These are phyloP conservation scores for Irena cyanogastra DNA, from an alignment of 2,113 vertebrate genomes.

Conservation along the genomic window DNA sequence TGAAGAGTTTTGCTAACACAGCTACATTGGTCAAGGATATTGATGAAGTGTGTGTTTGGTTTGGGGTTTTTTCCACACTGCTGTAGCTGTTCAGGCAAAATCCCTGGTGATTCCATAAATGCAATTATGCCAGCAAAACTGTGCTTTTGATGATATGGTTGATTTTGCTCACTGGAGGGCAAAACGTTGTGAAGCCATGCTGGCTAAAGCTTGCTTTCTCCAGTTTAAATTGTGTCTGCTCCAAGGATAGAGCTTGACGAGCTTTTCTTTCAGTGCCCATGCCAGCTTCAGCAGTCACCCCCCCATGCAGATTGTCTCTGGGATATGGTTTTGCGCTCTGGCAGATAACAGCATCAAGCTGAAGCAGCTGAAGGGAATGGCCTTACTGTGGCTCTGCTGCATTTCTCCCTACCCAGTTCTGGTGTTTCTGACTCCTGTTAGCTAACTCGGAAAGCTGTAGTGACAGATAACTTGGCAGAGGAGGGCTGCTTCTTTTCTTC, in stretches of 20 bases:
- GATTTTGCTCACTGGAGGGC: conserved; percentile 52
- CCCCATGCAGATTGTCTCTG: background rate
- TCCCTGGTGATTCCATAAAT: background rate
- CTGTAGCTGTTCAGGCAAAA: conserved; percentile 14
- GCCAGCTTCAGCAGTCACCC: background rate
- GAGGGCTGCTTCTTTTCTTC: background rate
- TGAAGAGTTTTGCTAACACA: background rate
- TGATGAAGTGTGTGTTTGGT: background rate
- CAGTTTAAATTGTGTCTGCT: conserved; percentile 21
- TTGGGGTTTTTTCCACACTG: background rate
- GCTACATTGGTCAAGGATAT: background rate
- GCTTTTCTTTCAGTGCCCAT: background rate
- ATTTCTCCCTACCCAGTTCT: background rate
- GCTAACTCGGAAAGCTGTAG: background rate
- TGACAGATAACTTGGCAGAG: background rate
- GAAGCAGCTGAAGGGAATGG: background rate
- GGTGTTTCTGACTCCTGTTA: background rate
- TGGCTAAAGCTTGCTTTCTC: conserved; percentile 36
- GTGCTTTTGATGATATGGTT: conserved; percentile 55
- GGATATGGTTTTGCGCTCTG: background rate
- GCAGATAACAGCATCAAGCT: background rate
- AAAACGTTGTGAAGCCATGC: conserved; percentile 16
- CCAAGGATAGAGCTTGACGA: conserved; percentile 25
- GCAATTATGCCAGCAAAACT: conserved; percentile 59
- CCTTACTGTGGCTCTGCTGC: background rate